A percentile compares a stretch with the other conserved stretches of the same genome.
Evolutionary conservation across 1,140 invertebrate species (phyloP).

Genomic region (Teleogryllus occipitalis): DNA sequence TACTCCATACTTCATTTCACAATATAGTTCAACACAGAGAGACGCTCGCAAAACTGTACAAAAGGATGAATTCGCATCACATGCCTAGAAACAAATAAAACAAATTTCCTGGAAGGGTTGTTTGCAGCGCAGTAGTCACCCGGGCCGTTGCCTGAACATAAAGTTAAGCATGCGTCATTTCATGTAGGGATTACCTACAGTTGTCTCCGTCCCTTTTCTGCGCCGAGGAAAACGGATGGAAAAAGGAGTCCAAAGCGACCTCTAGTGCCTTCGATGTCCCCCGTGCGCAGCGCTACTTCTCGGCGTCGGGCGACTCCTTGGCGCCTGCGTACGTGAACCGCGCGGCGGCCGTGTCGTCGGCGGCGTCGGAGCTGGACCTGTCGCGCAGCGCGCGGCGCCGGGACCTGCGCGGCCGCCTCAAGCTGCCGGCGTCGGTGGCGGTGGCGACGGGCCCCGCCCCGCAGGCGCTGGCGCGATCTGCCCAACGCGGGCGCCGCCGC

Average conservation of each 20-base stretch:
- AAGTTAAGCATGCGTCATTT: too few relatives aligned
- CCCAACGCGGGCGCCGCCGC: slow-evolving; percentile 11
- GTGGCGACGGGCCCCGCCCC: slow-evolving; percentile 40
- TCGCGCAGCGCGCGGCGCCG: slow-evolving; percentile 54
- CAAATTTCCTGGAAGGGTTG: too few relatives aligned
- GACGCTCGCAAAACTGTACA: too few relatives aligned
- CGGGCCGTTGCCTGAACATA: too few relatives aligned
- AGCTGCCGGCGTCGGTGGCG: slow-evolving; percentile 52
- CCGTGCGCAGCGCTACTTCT: slow-evolving; percentile 48
- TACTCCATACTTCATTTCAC: too few relatives aligned
- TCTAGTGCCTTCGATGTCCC: background rate
- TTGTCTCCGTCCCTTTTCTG: too few relatives aligned
- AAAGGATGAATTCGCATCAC: too few relatives aligned
- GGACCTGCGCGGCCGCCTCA: slow-evolving; percentile 55
- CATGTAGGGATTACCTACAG: too few relatives aligned
- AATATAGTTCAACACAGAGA: too few relatives aligned
- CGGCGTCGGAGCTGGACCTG: slow-evolving; percentile 64
- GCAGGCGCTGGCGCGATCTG: slow-evolving; percentile 31
- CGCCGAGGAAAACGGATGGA: too few relatives aligned
- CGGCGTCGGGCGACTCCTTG: slow-evolving; percentile 63
- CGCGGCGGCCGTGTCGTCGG: slow-evolving; percentile 40
- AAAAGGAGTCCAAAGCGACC: background rate
- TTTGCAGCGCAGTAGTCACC: too few relatives aligned
- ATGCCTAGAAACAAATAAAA: too few relatives aligned
- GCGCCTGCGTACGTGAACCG: slow-evolving; percentile 59